These are phyloP conservation scores for Myripristis murdjan DNA, from an alignment of 2,797 vertebrate genomes.

Conservation along the genomic window DNA sequence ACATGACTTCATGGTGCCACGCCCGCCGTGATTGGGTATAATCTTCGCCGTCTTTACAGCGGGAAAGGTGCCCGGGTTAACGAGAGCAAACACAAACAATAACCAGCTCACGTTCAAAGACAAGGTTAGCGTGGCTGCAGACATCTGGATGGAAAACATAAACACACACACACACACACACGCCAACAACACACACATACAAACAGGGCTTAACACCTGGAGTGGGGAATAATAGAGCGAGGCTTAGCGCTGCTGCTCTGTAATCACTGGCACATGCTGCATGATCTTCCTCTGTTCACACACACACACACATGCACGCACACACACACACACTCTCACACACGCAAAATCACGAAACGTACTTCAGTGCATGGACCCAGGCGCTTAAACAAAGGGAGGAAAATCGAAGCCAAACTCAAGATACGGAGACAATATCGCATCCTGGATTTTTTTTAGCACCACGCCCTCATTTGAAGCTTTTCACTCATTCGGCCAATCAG, in stretches of 20 bases:
- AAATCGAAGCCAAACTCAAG: conserved; percentile 52
- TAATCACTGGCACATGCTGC: conserved; percentile 63
- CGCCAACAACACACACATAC: conserved; percentile 21
- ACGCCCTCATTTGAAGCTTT: conserved; percentile 7
- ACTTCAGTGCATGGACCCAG: not conserved
- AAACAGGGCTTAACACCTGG: conserved; percentile 71
- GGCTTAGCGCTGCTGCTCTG: conserved; percentile 56
- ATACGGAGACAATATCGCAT: conserved; percentile 51
- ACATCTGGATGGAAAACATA: conserved; percentile 72
- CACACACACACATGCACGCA: conserved; percentile 23
- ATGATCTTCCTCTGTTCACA: conserved; percentile 35
- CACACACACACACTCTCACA: conserved; percentile 4
- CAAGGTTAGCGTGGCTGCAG: conserved; percentile 17
- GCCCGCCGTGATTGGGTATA: conserved; percentile 27
- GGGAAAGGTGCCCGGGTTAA: conserved; percentile 28
- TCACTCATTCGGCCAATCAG: conserved; percentile 39
- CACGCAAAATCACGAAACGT: not conserved
- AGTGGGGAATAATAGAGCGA: conserved; percentile 58
- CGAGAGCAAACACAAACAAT: conserved; percentile 60
- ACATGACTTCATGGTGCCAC: conserved; percentile 53
- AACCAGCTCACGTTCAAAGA: conserved; percentile 45
- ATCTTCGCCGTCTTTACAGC: conserved; percentile 38
- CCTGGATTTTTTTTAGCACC: conserved; percentile 30
- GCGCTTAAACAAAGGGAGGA: conserved; percentile 68
- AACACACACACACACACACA: not conserved